A percentile compares a stretch with the other conserved stretches of the same genome.
Conservation (phyloP, 2,797 vertebrate genomes). For the Lepidocolaptes lacrymiger region DNA sequence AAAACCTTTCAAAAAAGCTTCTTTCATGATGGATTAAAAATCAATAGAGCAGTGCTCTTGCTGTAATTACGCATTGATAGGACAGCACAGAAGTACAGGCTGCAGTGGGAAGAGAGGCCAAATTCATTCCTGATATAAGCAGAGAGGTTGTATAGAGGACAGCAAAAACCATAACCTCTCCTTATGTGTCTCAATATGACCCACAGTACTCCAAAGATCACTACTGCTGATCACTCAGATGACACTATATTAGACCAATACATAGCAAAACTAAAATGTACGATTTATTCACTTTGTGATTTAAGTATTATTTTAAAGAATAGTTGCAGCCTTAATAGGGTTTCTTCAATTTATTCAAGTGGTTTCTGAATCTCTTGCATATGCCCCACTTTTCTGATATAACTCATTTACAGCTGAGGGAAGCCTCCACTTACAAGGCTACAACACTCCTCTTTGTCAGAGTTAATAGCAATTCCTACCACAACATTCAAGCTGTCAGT, state of each 20-base stretch:
- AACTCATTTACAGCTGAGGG: neutral
- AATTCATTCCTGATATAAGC: neutral
- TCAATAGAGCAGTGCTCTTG: slow-evolving; percentile 10
- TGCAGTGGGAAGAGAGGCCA: slow-evolving; percentile 23
- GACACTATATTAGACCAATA: neutral
- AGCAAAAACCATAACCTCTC: neutral
- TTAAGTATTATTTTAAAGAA: neutral
- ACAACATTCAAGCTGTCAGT: slow-evolving; percentile 30
- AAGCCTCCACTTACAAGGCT: neutral
- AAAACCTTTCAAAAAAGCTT: neutral
- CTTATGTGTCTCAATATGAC: neutral
- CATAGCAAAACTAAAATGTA: neutral
- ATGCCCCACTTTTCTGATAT: slow-evolving; percentile 9
- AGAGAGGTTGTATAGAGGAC: neutral
- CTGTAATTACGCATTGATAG: slow-evolving; percentile 25
- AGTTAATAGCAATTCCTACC: slow-evolving; percentile 25
- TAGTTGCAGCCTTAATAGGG: neutral
- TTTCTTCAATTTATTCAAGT: slow-evolving; percentile 12
- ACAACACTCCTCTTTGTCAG: neutral
- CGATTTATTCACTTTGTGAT: neutral
- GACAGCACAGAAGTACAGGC: neutral
- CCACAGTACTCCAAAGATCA: neutral
- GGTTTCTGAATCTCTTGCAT: neutral
- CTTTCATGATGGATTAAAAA: slow-evolving; percentile 28
- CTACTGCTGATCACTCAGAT: neutral